Evolutionary conservation across 2,888 invertebrate genomes (phyloP).

Genomic region (Acleris laterana): DNA sequence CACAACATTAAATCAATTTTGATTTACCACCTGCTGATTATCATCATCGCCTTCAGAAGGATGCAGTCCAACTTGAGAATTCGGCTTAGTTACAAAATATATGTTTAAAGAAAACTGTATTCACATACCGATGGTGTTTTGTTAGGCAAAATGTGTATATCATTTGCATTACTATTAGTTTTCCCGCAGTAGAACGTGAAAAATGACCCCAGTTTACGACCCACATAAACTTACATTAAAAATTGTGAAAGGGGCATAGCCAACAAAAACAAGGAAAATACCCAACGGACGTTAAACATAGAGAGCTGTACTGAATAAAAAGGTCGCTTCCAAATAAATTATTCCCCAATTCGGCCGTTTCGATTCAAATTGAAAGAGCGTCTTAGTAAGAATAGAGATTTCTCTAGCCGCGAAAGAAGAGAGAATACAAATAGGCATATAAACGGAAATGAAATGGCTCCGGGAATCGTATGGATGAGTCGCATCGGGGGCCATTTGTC

Average conservation of each 20-base stretch:
- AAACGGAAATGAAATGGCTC: slow-evolving; percentile 77
- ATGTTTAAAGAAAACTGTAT: too few relatives aligned
- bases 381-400: slow-evolving; percentile 72
- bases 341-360: slow-evolving; percentile 78
- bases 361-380: slow-evolving; percentile 81
- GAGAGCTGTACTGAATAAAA: slow-evolving; percentile 66
- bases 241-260: slow-evolving; percentile 39
- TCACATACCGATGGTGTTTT: slow-evolving; percentile 10
- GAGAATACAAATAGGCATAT: slow-evolving; percentile 79
- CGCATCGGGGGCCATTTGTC: slow-evolving; percentile 61
- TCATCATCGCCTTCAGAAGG: too few relatives aligned
- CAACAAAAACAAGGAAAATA: slow-evolving; percentile 58
- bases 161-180: slow-evolving; percentile 31
- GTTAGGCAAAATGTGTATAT: slow-evolving; percentile 20
- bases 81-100: too few relatives aligned
- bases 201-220: slow-evolving; percentile 35
- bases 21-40: too few relatives aligned
- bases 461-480: slow-evolving; percentile 71
- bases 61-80: too few relatives aligned
- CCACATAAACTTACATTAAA: slow-evolving; percentile 38
- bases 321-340: slow-evolving; percentile 76
- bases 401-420: slow-evolving; percentile 74
- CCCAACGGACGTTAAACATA: slow-evolving; percentile 61
- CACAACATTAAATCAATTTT: too few relatives aligned
- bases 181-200: slow-evolving; percentile 20